phyloP scores from a whole-genome alignment of 2,113 vertebrate genomes.

The Semicossyphus pulcher region DNA sequence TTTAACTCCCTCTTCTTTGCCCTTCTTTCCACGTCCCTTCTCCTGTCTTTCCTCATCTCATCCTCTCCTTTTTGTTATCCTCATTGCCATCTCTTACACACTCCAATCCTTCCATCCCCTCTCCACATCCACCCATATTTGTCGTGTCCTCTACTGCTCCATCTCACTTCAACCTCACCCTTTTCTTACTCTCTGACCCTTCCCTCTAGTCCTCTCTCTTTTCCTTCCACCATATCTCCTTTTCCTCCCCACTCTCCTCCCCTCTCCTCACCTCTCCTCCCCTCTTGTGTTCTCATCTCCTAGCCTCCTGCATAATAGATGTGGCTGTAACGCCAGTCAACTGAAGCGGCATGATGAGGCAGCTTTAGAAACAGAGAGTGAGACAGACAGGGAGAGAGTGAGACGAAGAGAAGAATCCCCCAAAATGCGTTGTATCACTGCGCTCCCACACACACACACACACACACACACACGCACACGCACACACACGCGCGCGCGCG shows the following conservation, averaged over 20 bases:
- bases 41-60: background rate
- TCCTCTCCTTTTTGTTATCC: background rate
- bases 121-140: background rate
- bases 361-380: slow-evolving; percentile 43
- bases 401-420: background rate
- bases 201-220: background rate
- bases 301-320: slow-evolving; percentile 70
- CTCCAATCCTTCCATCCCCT: background rate
- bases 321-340: slow-evolving; percentile 65
- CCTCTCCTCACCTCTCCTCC: background rate
- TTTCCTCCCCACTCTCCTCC: background rate
- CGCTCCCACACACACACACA: slow-evolving; percentile 1
- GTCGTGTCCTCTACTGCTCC: background rate
- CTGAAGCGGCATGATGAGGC: slow-evolving; percentile 61
- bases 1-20: background rate
- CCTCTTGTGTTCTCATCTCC: slow-evolving; percentile 59
- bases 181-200: background rate
- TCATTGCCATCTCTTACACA: background rate
- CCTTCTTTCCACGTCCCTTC: background rate
- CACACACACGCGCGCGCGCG: background rate
- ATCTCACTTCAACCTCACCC: background rate
- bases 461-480: slow-evolving; percentile 24
- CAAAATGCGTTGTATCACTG: slow-evolving; percentile 36
- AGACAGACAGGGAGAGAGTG: background rate
- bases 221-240: background rate